Conservation (phyloP, 2,888 invertebrate genomes). For the Nephrocerus scutellatus region DNA sequence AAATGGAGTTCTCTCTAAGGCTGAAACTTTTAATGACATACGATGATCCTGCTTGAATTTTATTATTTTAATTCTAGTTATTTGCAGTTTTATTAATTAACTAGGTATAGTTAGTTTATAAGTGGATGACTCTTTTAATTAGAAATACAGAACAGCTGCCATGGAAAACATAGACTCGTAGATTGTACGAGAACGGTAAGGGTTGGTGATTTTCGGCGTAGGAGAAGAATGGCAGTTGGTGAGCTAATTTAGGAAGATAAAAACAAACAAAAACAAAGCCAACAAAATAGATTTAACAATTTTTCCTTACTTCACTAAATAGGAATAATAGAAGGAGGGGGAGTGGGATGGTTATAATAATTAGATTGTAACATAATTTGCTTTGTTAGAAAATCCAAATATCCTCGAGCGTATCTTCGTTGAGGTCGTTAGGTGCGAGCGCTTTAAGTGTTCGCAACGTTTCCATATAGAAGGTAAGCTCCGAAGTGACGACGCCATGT, state of each 20-base stretch:
- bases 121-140: too few species aligned
- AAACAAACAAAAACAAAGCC: not conserved
- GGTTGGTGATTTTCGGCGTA: too few species aligned
- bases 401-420: constrained; percentile 68
- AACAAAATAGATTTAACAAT: constrained; percentile 1
- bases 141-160: too few species aligned
- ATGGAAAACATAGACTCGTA: too few species aligned
- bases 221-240: too few species aligned
- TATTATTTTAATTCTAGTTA: too few species aligned
- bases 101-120: too few species aligned
- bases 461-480: constrained; percentile 84
- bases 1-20: too few species aligned
- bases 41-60: too few species aligned
- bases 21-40: too few species aligned
- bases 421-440: constrained; percentile 65
- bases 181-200: too few species aligned
- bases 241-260: not conserved
- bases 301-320: not conserved
- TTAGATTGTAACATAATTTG: not conserved
- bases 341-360: not conserved
- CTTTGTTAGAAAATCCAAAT: constrained; percentile 56
- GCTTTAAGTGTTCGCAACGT: constrained; percentile 74
- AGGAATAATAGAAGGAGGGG: not conserved
- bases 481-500: constrained; percentile 89
- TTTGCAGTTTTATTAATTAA: too few species aligned